Percentiles rank a stretch among this genome's conserved stretches.
These are phyloP conservation scores for Lathamus discolor DNA, from an alignment of 2,113 vertebrate species.

Conservation along the genomic window DNA sequence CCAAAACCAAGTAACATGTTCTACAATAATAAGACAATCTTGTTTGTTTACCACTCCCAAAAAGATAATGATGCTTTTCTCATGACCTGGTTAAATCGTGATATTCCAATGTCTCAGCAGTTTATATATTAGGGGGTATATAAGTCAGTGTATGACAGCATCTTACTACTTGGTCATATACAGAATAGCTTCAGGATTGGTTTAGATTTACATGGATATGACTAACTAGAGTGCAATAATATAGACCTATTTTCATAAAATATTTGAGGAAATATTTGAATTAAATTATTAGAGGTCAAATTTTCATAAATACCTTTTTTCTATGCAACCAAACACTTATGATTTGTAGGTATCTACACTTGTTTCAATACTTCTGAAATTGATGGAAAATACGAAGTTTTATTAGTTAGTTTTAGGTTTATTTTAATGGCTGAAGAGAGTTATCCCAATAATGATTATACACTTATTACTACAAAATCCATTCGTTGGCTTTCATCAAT, in stretches of 20 bases:
- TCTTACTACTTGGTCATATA: not conserved
- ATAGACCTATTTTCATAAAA: not conserved
- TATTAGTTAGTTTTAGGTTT: not conserved
- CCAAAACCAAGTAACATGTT: not conserved
- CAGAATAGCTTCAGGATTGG: not conserved
- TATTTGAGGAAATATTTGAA: not conserved
- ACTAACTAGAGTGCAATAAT: not conserved
- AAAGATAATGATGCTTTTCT: not conserved
- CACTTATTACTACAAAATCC: not conserved
- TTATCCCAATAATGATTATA: not conserved
- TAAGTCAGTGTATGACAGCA: not conserved
- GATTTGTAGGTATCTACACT: not conserved
- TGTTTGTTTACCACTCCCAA: not conserved
- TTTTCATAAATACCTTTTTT: not conserved
- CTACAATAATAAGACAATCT: not conserved
- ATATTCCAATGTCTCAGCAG: not conserved
- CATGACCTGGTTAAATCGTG: not conserved
- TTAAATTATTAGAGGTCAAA: not conserved
- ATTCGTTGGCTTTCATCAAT: not conserved
- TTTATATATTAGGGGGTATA: not conserved
- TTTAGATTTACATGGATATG: not conserved
- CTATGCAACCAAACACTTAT: not conserved
- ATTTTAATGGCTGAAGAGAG: not conserved
- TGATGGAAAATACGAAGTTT: not conserved
- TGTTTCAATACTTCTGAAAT: not conserved